A percentile compares a stretch with the other conserved stretches of the same genome.
Evolutionary conservation across 2,888 invertebrate genomes (phyloP).

Genomic region (Stenurella melanura): DNA sequence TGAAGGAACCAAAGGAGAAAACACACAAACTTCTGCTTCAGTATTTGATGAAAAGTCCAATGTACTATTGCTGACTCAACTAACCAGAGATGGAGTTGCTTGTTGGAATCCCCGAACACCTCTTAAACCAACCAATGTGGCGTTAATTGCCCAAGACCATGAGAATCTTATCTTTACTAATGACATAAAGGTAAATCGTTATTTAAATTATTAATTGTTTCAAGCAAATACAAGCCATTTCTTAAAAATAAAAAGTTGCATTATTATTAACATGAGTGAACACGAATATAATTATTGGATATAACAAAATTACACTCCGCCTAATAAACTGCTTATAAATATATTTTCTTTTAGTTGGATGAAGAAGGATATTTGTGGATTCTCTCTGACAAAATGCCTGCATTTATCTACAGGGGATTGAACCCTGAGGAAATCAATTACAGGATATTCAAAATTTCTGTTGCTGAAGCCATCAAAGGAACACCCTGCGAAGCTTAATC

Average conservation of each 20-base stretch:
- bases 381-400: slow-evolving; percentile 85
- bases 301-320: neutral
- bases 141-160: slow-evolving; percentile 81
- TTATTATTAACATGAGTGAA: too few species aligned
- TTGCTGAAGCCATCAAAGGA: slow-evolving; percentile 72
- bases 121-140: slow-evolving; percentile 80
- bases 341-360: slow-evolving; percentile 75
- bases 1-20: slow-evolving; percentile 82
- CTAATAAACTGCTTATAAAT: neutral
- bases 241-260: too few species aligned
- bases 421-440: slow-evolving; percentile 83
- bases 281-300: neutral
- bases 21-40: slow-evolving; percentile 85
- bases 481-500: slow-evolving; percentile 69
- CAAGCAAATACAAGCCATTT: too few species aligned
- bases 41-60: slow-evolving; percentile 81
- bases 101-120: slow-evolving; percentile 87
- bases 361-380: slow-evolving; percentile 82
- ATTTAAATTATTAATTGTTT: neutral
- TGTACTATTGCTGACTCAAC: slow-evolving; percentile 85
- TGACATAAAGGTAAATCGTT: slow-evolving; percentile 79
- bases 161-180: slow-evolving; percentile 84
- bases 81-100: slow-evolving; percentile 85
- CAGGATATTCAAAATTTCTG: slow-evolving; percentile 72
- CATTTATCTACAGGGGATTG: slow-evolving; percentile 80